phyloP scores from a whole-genome alignment of 2,888 invertebrate species.

The Himalopsyche kuldschensis region DNA sequence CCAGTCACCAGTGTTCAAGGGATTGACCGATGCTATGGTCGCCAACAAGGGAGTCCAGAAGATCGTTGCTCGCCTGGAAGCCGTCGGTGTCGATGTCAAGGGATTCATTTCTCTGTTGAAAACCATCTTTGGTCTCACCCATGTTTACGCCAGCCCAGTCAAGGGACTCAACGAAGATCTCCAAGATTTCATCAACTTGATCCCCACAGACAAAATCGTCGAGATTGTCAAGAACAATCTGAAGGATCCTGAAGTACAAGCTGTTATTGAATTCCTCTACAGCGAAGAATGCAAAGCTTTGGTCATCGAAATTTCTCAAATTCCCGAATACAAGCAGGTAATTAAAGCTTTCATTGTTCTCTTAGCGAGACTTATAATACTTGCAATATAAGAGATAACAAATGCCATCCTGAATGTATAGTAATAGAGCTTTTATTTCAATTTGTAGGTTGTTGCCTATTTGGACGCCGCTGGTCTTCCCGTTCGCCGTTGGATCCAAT shows the following conservation, averaged over 20 bases:
- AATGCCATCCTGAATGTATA: no score
- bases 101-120: neutral
- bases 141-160: neutral
- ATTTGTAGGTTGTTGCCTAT: conserved; percentile 10
- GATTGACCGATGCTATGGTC: neutral
- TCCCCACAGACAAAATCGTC: conserved; percentile 13
- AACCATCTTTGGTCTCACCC: neutral
- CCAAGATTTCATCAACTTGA: conserved; percentile 19
- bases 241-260: conserved; percentile 21
- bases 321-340: conserved; percentile 19
- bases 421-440: neutral
- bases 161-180: conserved; percentile 12
- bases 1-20: neutral
- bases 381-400: no score
- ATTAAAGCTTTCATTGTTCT: neutral
- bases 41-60: neutral
- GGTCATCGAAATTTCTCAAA: neutral
- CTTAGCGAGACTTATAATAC: no score
- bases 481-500: conserved; percentile 2
- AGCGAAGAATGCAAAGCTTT: conserved; percentile 16
- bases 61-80: neutral
- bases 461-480: conserved; percentile 18
- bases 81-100: neutral
- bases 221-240: conserved; percentile 6
- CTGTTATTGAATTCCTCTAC: conserved; percentile 14